Percentiles rank a stretch among this genome's conserved stretches.
phyloP scores from a whole-genome alignment of 2,113 vertebrate genomes.

The Thalassoma bifasciatum region DNA sequence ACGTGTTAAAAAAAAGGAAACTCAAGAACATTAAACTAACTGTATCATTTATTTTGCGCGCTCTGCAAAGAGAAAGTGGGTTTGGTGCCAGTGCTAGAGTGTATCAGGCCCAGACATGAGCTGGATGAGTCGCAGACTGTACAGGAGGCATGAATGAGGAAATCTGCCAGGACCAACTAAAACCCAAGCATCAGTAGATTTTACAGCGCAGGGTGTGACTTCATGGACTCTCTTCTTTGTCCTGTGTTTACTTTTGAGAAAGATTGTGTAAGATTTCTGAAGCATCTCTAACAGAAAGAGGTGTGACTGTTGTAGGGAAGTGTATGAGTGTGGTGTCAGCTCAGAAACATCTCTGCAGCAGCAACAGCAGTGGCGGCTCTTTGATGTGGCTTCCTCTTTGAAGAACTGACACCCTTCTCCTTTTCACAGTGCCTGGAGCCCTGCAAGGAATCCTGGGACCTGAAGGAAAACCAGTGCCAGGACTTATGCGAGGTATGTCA shows the following conservation, averaged over 20 bases:
- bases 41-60: slow-evolving; percentile 68
- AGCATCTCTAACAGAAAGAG: slow-evolving; percentile 49
- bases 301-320: slow-evolving; percentile 48
- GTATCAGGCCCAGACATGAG: slow-evolving; percentile 68
- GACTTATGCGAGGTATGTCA: slow-evolving; percentile 94
- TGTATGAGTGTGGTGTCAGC: slow-evolving; percentile 53
- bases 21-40: slow-evolving; percentile 69
- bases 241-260: slow-evolving; percentile 43
- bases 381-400: slow-evolving; percentile 77
- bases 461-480: slow-evolving; percentile 92
- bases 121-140: background rate
- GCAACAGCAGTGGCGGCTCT: slow-evolving; percentile 45
- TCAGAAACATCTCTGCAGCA: slow-evolving; percentile 50
- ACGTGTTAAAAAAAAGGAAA: slow-evolving; percentile 71
- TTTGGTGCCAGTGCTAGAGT: slow-evolving; percentile 48
- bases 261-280: slow-evolving; percentile 48
- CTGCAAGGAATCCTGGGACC: slow-evolving; percentile 94
- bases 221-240: slow-evolving; percentile 21
- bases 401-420: slow-evolving; percentile 73
- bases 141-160: slow-evolving; percentile 46
- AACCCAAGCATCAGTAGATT: slow-evolving; percentile 43
- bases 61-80: slow-evolving; percentile 40
- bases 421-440: slow-evolving; percentile 94
- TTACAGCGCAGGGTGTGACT: slow-evolving; percentile 22
- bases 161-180: slow-evolving; percentile 44